Base-by-base conservation (phyloP, 2,113 vertebrate species). In the Cygnus buccinator region DNA sequence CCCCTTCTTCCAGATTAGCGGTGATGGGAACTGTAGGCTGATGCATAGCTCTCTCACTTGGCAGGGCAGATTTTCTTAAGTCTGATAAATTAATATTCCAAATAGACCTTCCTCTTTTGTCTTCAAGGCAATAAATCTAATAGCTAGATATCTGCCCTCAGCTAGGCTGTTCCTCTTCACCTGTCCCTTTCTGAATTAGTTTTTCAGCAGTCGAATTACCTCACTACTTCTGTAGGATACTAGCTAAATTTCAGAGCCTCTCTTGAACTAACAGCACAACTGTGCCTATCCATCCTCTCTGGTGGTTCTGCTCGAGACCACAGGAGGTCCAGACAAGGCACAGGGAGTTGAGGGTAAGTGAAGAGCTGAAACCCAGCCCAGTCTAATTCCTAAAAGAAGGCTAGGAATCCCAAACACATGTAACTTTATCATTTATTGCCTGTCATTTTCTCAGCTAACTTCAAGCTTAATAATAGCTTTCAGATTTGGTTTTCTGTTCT, bases 391-490 rank as follows among this genome's bases (percentile, higher is more conserved):
- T 82, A 91, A 94, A 85, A 41, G 55, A 77, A 73, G 82, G 28
- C 63, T 58, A 41, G 77, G 61, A 75, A 81, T 75, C 57, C 35
- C 44, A 0, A 26, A 3, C n/a, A 41, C 19, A 12, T 67, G 4
- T 1, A 57, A 71, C 23, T 91, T 89, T 92, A 92, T 79, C 0
- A 26, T 87, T 93, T 91, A 65, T 72, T 92, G 66, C 58, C 70
- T 79, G 54, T 89, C 75, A 95, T 95, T 95, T 95, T 78, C 80
- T 84, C 39, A 91, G 33, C 70, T 84, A 85, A 87, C 91, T 86
- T 72, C 48, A 84, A 65, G 91, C 78, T 59, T 94, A 93, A 73
- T 89, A 77, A 91, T 35, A 85, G 66, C 58, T 76, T 93, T 95
- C 74, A 89, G 74, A 87, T 79, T 79, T 75, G 63, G 43, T 75